Evolutionary conservation across 2,797 vertebrate species (phyloP), one percentile per base, ranked within the genome.

Genomic region (Varecia variegata): DNA sequence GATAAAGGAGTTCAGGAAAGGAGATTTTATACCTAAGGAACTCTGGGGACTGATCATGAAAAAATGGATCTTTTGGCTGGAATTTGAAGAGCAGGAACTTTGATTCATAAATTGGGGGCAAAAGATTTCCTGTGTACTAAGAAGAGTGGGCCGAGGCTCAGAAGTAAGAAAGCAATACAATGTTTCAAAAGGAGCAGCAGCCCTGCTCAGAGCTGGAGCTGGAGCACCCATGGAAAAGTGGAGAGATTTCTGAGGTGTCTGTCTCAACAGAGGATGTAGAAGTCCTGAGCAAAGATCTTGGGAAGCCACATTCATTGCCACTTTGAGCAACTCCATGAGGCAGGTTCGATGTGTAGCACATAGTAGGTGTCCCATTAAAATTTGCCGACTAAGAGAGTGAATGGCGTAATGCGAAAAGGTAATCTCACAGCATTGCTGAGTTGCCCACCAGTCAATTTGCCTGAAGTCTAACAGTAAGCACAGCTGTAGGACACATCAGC

Each of bases 31-130:
- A 4, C 25, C 3, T 5, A 62, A 68, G 47, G 45, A 47, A 58
- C 3, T 76, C 40, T 21, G 14, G 27, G 67, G 43, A 32, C 14
- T 27, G 5, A 1, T 70, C 7, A n/a, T 70, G 2, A 32, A 56
- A 87, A 52, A 93, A 35, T 17, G n/a, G 30, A 9, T 52, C 32
- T 60, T 70, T 43, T 8, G 47, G 40, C 32, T 50, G 35, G n/a
- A 73, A 83, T 92, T 7, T 23, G 40, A 93, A 52, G 25, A 71
- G 17, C 12, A 43, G 47, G 23, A 80, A 54, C 32, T 87, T 83
- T 27, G 58, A 30, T 85, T 83, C 76, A 2, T 10, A 52, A 21
- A 74, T 60, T 40, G 60, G 25, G 43, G 2, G 1, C 18, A 25
- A 86, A 83, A 58, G 30, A 35, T 56, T 58, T 54, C 60, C 7